Percentiles rank a stretch among this genome's conserved stretches.
Conservation (phyloP, 2,888 invertebrate species). For the Phyllotreta cruciferae region DNA sequence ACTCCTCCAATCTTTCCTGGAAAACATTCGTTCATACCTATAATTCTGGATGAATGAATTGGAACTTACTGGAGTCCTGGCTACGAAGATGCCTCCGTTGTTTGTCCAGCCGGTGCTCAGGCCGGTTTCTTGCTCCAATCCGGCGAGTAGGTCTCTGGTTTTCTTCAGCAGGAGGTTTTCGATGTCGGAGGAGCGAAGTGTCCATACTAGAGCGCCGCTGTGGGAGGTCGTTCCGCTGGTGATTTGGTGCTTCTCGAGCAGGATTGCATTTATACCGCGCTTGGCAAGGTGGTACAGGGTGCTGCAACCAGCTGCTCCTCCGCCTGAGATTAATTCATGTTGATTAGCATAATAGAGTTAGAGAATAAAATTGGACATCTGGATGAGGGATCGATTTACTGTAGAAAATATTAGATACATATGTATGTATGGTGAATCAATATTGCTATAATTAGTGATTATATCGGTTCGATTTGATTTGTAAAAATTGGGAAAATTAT, state of each 20-base stretch:
- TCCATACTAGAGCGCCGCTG: slow-evolving; percentile 47
- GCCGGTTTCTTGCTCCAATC: slow-evolving; percentile 80
- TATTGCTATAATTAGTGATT: background rate
- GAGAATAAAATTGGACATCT: no score
- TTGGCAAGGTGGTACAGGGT: slow-evolving; percentile 47
- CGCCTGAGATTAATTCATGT: slow-evolving; percentile 38
- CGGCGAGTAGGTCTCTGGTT: slow-evolving; percentile 72
- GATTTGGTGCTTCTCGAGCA: slow-evolving; percentile 45
- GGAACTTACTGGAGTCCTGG: slow-evolving; percentile 67
- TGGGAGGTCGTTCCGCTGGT: slow-evolving; percentile 50
- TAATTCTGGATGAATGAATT: background rate
- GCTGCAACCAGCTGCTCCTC: slow-evolving; percentile 47
- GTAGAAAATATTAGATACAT: no score
- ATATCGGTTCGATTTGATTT: no score
- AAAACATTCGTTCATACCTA: slow-evolving; percentile 26
- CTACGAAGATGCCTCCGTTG: slow-evolving; percentile 90
- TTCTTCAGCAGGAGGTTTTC: slow-evolving; percentile 80
- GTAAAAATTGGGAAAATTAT: no score
- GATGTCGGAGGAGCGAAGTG: slow-evolving; percentile 81
- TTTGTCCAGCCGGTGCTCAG: slow-evolving; percentile 86
- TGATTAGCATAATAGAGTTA: background rate
- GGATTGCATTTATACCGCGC: slow-evolving; percentile 44
- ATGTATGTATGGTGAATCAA: no score
- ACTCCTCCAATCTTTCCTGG: slow-evolving; percentile 82
- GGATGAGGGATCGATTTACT: background rate